Percentiles rank a stretch among this genome's conserved stretches.
Conservation (phyloP, 2,113 vertebrate species). For the Baryphthengus martii region DNA sequence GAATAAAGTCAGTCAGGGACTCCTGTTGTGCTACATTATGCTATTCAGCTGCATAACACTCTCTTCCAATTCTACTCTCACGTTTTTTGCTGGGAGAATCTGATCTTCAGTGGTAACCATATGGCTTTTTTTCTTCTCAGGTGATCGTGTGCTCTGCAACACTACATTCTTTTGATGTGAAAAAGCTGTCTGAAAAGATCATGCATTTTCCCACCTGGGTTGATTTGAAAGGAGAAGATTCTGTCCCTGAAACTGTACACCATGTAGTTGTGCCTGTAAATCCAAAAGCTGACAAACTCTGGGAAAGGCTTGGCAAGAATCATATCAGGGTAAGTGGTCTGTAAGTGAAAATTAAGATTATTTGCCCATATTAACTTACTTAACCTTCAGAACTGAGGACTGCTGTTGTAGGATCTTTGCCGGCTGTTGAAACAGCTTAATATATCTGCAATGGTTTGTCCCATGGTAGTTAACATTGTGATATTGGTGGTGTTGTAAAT, state of each 20-base stretch:
- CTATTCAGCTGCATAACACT: not conserved
- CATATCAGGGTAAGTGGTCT: constrained; percentile 82
- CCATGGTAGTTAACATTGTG: not conserved
- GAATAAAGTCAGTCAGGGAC: not conserved
- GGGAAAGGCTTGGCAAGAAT: constrained; percentile 90
- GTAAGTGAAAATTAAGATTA: not conserved
- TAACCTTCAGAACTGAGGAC: not conserved
- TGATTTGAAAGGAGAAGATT: constrained; percentile 97
- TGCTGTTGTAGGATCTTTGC: not conserved
- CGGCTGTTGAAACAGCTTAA: not conserved
- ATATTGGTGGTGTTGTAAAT: not conserved
- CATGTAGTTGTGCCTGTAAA: constrained; percentile 94
- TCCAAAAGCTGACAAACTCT: constrained; percentile 86
- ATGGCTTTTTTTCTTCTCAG: constrained; percentile 56
- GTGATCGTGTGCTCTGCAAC: constrained; percentile 98
- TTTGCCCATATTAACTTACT: not conserved
- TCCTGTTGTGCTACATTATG: not conserved
- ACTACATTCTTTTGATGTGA: constrained; percentile 96
- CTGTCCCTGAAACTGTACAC: constrained; percentile 94
- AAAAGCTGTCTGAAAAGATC: constrained; percentile 96
- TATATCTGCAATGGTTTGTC: not conserved
- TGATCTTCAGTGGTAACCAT: not conserved
- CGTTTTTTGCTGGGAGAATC: not conserved
- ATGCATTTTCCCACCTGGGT: constrained; percentile 99
- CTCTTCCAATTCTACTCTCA: not conserved